These are phyloP conservation scores for Flexamia atlantica DNA, from an alignment of 2,888 invertebrate species.

Conservation along the genomic window DNA sequence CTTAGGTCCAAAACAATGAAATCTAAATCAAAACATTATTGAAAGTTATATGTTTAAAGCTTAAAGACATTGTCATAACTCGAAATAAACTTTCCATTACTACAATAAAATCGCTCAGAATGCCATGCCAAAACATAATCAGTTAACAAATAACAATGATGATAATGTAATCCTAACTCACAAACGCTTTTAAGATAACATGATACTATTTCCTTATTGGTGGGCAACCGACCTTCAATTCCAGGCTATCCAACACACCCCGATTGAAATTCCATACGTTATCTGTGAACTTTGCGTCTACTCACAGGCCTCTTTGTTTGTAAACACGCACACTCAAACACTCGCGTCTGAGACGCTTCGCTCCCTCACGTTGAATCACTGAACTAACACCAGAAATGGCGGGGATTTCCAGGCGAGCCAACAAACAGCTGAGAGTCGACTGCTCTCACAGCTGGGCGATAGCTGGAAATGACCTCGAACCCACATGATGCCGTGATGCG, in stretches of 20 bases:
- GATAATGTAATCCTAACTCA: not conserved
- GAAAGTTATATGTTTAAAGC: no score
- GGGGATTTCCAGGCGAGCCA: not conserved
- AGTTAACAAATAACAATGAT: not conserved
- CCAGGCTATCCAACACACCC: not conserved
- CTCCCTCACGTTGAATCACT: not conserved
- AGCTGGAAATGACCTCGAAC: not conserved
- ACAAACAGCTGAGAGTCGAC: not conserved
- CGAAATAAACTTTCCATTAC: no score
- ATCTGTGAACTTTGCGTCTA: not conserved
- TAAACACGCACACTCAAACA: not conserved
- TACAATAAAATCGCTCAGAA: no score
- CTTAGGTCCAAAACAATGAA: no score
- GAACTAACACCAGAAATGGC: not conserved
- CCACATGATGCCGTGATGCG: not conserved
- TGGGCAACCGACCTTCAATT: not conserved
- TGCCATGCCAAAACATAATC: not conserved
- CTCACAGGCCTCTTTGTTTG: not conserved
- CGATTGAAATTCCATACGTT: not conserved
- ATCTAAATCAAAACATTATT: no score
- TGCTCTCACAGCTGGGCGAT: not conserved
- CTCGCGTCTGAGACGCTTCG: not conserved
- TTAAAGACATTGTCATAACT: no score
- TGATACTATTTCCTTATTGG: not conserved
- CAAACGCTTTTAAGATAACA: slow-evolving; percentile 2